Evolutionary conservation across 2,888 invertebrate genomes (phyloP), one percentile per base, ranked within the genome.

Genomic region (Myopa tessellatipennis): DNA sequence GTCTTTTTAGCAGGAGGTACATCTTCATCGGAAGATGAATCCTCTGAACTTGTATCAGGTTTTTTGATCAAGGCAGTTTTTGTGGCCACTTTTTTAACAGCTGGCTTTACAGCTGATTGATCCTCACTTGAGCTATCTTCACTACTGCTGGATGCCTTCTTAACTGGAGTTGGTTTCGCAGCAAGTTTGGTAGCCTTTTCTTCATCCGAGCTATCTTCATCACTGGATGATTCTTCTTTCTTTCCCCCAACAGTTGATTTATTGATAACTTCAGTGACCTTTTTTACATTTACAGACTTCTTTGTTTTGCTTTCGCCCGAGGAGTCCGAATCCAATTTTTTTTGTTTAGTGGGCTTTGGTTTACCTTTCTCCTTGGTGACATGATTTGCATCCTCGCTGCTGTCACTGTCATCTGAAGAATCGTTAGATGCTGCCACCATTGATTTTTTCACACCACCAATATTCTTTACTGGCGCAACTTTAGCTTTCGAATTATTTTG

Each of bases 41-140:
- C 90, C 73, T 90, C 90, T 36, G 90, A 89, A 14, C 88, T 87
- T 10, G 88, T 87, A 81, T 89, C 88, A 16, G 65, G 80, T 85
- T 86, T 55, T 85, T 79, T 68, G 85, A 78, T 73, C 83, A 82
- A 5, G 79, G 80, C 4, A 80, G 55, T 52, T 50, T 50, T 34
- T 76, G 63, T 75, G 40, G 75, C 69, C 14, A 71, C 5, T 12
- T 38, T 74, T 55, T 55, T 55, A 18, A n/a, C 58, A n/a, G 16
- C 55, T 58, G 60, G 60, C 58, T 82, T 82, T 12, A 77, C 80
- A 34, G 84, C 82, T 7, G 80, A 83, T 0, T 82, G 73, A 34
- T 84, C 83, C 3, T 84, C 82, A 16, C 81, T 81, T 10, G 82
- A 82, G 18, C 78, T 78, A 14, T 38, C 18, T 63, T 81, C 78